Base-by-base conservation (phyloP, 2,888 invertebrate genomes). In the Tachystola acroxantha region DNA sequence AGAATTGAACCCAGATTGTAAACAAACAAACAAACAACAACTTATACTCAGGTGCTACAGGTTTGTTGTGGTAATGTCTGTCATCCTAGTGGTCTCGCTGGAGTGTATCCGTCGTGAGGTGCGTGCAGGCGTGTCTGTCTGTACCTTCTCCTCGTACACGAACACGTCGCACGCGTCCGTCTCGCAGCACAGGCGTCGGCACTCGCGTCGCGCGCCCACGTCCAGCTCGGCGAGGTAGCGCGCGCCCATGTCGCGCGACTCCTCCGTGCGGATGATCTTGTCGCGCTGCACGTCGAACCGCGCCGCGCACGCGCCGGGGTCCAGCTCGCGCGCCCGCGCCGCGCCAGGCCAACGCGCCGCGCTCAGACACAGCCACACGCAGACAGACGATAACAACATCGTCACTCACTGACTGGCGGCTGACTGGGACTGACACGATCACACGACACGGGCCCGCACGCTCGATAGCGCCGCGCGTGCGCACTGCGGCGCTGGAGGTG, bases 241-340 rank as follows among this genome's bases (percentile, higher is more conserved):
- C 35, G 96, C 97, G 36, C 97, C 96, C 90, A 96, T 92, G 34
- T 92, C 92, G 60, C 92, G 91, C 0, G 96, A 96, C 74, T 96
- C 96, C 63, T 95, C 93, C 1, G 96, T 96, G 60, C 95, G 90
- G 63, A 97, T 97, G 59, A 97, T 97, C 71, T 95, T 96, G 77
- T 96, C 94, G 59, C 90, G 90, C 76, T 95, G 95, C 48, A 96
- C 91, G 76, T 95, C 94, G 74, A 96, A 96, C 61, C 91, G 92
- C 52, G 92, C 89, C 57, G 91, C 87, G 79, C 94, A 94, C 58
- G 89, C 89, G 49, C 90, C 90, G 41, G 91, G 86, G 68, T 91
- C 90, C 47, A 89, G 85, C 56, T 91, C 91, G 46, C 74, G 77
- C 53, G 76, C 78, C 16, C 6, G 43, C 58, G 48, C 46, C n/a